Evolutionary conservation across 1,140 invertebrate genomes (phyloP).

Genomic region (Drosophila lini): DNA sequence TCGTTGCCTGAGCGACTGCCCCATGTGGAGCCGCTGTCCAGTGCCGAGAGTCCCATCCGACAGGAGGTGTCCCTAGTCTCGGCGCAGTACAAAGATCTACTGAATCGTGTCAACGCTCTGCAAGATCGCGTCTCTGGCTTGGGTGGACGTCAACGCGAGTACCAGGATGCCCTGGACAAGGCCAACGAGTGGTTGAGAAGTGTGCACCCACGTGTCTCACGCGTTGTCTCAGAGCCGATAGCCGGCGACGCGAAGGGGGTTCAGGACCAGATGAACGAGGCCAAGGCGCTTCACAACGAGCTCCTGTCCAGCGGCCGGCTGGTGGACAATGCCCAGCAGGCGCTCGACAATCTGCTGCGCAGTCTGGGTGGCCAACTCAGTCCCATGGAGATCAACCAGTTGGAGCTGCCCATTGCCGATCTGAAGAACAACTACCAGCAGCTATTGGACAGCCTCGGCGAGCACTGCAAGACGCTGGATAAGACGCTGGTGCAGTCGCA

Average conservation of each 20-base stretch:
- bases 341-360: conserved; percentile 89
- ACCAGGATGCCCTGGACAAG: conserved; percentile 92
- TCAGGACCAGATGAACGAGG: conserved; percentile 93
- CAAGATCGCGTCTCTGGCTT: conserved; percentile 91
- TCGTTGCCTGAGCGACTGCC: conserved; percentile 91
- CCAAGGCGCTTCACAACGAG: conserved; percentile 94
- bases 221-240: conserved; percentile 91
- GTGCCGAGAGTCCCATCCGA: conserved; percentile 89
- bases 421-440: conserved; percentile 92
- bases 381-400: conserved; percentile 89
- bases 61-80: conserved; percentile 90
- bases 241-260: conserved; percentile 94
- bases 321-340: conserved; percentile 90
- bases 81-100: conserved; percentile 90
- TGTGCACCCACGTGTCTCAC: conserved; percentile 90
- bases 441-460: conserved; percentile 88
- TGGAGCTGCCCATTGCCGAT: conserved; percentile 92
- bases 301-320: conserved; percentile 93
- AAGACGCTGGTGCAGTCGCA: conserved; percentile 96
- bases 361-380: conserved; percentile 92
- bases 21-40: conserved; percentile 89
- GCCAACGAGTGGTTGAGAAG: conserved; percentile 93
- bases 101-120: conserved; percentile 92
- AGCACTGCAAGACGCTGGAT: conserved; percentile 93
- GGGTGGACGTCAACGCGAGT: conserved; percentile 91